Conservation (phyloP, 1,140 invertebrate genomes). For the Leptopilina boulardi region DNA sequence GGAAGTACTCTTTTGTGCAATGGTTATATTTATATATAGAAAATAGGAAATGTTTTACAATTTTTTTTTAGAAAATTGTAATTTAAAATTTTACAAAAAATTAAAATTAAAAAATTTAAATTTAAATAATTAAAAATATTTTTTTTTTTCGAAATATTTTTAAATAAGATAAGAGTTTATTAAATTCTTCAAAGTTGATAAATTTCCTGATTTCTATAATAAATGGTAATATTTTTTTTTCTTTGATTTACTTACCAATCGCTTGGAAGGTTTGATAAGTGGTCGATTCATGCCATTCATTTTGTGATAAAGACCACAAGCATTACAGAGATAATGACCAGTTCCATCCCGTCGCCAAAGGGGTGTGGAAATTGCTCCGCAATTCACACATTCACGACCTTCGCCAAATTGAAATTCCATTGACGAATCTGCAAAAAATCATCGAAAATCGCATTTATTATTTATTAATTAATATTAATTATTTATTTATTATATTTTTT, state of each 20-base stretch:
- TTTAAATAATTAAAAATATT: too few relatives aligned
- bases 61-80: too few relatives aligned
- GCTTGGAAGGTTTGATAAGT: conserved; percentile 91
- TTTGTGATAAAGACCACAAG: conserved; percentile 96
- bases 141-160: background rate
- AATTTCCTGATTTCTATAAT: background rate
- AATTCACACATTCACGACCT: conserved; percentile 97
- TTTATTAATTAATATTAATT: too few relatives aligned
- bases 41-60: background rate
- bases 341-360: conserved; percentile 96
- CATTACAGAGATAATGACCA: conserved; percentile 98
- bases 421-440: conserved; percentile 80
- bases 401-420: conserved; percentile 91
- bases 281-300: conserved; percentile 96
- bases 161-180: background rate
- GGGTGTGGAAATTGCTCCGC: conserved; percentile 95
- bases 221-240: conserved; percentile 37
- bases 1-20: conserved; percentile 50
- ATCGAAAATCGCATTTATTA: background rate
- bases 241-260: conserved; percentile 86
- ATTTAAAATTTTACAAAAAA: too few relatives aligned
- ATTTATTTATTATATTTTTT: too few relatives aligned
- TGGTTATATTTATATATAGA: conserved; percentile 17
- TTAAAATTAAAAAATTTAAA: too few relatives aligned
- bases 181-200: background rate